Conservation (phyloP, 2,888 invertebrate species). For the Mesochorus sp. region DNA sequence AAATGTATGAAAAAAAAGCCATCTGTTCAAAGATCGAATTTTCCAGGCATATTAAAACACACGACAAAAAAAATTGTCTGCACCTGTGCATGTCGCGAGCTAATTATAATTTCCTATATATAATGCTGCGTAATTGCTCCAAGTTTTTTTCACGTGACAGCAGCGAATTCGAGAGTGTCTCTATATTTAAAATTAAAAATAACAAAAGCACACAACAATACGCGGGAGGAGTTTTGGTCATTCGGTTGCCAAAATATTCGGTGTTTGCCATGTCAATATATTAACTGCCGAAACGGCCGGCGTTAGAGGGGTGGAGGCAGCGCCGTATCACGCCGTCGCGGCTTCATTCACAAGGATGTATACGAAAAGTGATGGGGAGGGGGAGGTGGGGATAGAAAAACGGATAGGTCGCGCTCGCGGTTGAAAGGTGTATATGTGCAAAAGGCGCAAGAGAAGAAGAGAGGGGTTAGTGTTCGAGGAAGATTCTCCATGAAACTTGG, state of each 20-base stretch:
- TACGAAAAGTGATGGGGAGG: slow-evolving; percentile 15
- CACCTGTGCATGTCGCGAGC: background rate
- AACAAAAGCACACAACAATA: background rate
- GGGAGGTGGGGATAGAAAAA: slow-evolving; percentile 29
- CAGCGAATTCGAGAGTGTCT: too few relatives aligned
- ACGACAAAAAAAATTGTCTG: too few relatives aligned
- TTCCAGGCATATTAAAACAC: too few relatives aligned
- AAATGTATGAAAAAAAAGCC: too few relatives aligned
- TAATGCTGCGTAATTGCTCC: background rate
- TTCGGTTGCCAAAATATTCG: slow-evolving; percentile 53
- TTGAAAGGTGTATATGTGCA: slow-evolving; percentile 39
- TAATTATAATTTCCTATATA: background rate
- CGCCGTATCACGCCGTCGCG: slow-evolving; percentile 67
- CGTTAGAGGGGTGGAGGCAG: slow-evolving; percentile 48
- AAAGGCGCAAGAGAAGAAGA: background rate
- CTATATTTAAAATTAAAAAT: too few relatives aligned
- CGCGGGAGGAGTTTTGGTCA: background rate
- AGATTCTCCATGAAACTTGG: slow-evolving; percentile 61
- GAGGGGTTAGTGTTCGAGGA: slow-evolving; percentile 18
- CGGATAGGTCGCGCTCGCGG: slow-evolving; percentile 51
- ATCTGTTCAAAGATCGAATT: too few relatives aligned
- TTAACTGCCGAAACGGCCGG: slow-evolving; percentile 50
- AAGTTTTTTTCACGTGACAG: slow-evolving; percentile 11
- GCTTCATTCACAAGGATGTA: slow-evolving; percentile 72
- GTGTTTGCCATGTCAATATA: slow-evolving; percentile 49